These are phyloP conservation scores for Uloborus plumipes DNA, from an alignment of 2,888 invertebrate genomes.

Conservation along the genomic window DNA sequence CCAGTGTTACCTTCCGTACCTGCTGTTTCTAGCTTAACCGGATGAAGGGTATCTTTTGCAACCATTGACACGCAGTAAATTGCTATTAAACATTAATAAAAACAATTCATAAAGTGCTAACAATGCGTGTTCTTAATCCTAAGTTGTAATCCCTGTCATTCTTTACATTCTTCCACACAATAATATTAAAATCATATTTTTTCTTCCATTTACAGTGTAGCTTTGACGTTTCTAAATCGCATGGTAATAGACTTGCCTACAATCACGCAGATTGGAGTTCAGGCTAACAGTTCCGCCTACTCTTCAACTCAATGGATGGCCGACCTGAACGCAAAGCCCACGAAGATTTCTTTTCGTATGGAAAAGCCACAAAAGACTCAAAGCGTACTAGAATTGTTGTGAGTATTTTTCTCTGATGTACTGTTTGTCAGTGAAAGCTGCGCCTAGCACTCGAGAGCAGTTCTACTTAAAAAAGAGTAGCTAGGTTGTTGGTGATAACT, in stretches of 20 bases:
- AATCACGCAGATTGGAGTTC: slow-evolving; percentile 59
- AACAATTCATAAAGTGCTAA: neutral
- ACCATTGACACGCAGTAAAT: too few relatives aligned
- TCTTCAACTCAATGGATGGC: slow-evolving; percentile 31
- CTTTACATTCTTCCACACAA: too few relatives aligned
- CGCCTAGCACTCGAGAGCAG: too few relatives aligned
- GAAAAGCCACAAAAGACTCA: slow-evolving; percentile 29
- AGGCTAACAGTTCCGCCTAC: slow-evolving; percentile 59
- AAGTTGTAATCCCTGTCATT: too few relatives aligned
- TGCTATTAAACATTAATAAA: too few relatives aligned
- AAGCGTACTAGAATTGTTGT: slow-evolving; percentile 50
- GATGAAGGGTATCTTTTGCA: too few relatives aligned
- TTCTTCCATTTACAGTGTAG: slow-evolving; percentile 32
- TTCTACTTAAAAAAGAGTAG: too few relatives aligned
- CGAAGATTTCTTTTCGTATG: slow-evolving; percentile 19
- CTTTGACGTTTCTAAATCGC: slow-evolving; percentile 51
- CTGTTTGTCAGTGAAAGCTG: too few relatives aligned
- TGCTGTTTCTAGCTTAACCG: too few relatives aligned
- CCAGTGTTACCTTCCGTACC: too few relatives aligned
- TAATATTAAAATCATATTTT: neutral
- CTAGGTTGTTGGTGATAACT: too few relatives aligned
- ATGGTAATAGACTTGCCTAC: slow-evolving; percentile 65
- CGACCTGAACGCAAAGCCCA: slow-evolving; percentile 20
- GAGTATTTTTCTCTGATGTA: slow-evolving; percentile 10
- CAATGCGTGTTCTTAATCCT: neutral